Evolutionary conservation across 2,797 vertebrate species (phyloP), one percentile per base, ranked within the genome.

Genomic region (Sarcophilus harrisii): DNA sequence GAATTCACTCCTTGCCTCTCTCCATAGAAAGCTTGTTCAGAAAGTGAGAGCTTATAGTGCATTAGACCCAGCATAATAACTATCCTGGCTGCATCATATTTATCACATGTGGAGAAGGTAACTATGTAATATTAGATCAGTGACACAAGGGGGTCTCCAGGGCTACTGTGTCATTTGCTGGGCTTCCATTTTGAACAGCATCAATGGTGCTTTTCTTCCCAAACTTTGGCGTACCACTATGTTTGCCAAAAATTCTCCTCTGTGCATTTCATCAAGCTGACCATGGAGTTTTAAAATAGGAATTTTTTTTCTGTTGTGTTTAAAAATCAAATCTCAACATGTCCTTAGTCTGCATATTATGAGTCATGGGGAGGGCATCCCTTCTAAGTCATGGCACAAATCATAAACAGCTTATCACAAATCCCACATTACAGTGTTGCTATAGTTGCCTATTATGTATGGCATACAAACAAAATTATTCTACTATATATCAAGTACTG

Each of bases 161-260:
- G 27, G 55, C 58, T 55, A 3, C 0, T 58, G 54, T 66, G 29
- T 11, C n/a, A n/a, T 5, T 49, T 29, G 11, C 91, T 1, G 32
- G 29, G 32, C 1, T 30, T 66, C 87, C 60, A 11, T 10, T 1
- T 45, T 87, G 21, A 59, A 91, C 57, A 32, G 0, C 66, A 9
- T 29, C 10, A 10, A 24, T 18, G 32, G 11, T 4, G 0, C 30
- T 52, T 0, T 5, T 11, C 32, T 59, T 59, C 89, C 9, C 10
- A 38, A n/a, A 89, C 62, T 91, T 45, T 87, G 73, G 9, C 38
- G 45, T 27, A 27, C 45, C 60, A 10, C 28, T 13, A 8, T 11
- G 24, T 28, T 58, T 62, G 4, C 5, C 4, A 30, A 38, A 89
- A n/a, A 87, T 57, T n/a, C 1, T 16, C 54, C 54, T 92, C 49